Evolutionary conservation across 2,888 invertebrate genomes (phyloP).

Genomic region (Ophion ventricosus): DNA sequence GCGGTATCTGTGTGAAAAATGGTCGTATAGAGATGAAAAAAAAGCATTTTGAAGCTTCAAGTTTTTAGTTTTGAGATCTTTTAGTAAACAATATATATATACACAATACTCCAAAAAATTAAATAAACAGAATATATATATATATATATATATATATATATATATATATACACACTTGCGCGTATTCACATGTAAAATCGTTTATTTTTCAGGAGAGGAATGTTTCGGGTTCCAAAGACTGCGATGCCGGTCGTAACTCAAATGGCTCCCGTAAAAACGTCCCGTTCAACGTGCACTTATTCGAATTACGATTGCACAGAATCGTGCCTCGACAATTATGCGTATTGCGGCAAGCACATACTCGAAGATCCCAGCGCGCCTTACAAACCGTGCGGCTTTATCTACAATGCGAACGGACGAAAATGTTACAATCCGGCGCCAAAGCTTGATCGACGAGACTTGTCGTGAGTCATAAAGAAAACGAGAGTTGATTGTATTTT

Average conservation of each 20-base stretch:
- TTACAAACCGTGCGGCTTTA: constrained; percentile 91
- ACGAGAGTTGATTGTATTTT: no score
- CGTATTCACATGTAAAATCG: neutral
- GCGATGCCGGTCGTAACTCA: constrained; percentile 72
- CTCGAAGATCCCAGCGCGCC: constrained; percentile 93
- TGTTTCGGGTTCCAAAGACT: constrained; percentile 78
- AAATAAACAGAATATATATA: no score
- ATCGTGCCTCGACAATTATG: constrained; percentile 88
- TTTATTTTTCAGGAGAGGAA: constrained; percentile 69
- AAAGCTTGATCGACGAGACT: constrained; percentile 89
- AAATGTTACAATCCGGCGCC: constrained; percentile 92
- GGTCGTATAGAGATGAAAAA: no score
- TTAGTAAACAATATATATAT: no score
- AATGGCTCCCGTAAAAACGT: constrained; percentile 19
- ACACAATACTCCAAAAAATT: no score
- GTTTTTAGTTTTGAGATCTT: no score
- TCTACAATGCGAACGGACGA: constrained; percentile 88
- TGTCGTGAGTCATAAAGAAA: constrained; percentile 83
- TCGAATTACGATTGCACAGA: constrained; percentile 88
- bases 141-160: no score
- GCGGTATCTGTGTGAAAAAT: no score
- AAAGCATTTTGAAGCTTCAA: no score
- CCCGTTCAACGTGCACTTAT: constrained; percentile 81
- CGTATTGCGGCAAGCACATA: constrained; percentile 93
- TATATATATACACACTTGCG: no score